phyloP scores from a whole-genome alignment of 2,888 invertebrate genomes.

The Villa cingulata region DNA sequence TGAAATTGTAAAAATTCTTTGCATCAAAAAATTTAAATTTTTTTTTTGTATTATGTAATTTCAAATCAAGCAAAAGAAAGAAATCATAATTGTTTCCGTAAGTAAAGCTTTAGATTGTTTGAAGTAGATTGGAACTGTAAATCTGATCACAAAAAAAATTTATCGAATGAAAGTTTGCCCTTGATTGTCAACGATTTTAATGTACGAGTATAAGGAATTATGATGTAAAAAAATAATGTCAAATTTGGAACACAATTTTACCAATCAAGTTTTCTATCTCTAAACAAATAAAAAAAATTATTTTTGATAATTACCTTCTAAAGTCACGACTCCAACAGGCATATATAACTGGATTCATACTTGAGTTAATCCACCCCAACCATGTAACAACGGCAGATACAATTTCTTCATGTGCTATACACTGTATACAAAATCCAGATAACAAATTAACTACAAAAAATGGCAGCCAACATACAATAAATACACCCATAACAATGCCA shows the following conservation, averaged over 20 bases:
- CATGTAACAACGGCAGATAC: conserved; percentile 82
- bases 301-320: conserved; percentile 56
- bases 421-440: conserved; percentile 76
- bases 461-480: conserved; percentile 94
- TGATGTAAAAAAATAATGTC: not conserved
- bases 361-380: conserved; percentile 92
- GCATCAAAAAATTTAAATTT: no score
- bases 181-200: no score
- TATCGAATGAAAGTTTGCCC: no score
- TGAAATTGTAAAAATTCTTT: no score
- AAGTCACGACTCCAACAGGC: conserved; percentile 98
- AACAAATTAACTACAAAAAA: conserved; percentile 91
- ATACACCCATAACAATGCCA: conserved; percentile 94
- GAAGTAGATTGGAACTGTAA: no score
- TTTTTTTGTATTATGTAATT: no score
- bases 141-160: no score
- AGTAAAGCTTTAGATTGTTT: no score
- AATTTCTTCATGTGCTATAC: conserved; percentile 77
- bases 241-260: no score
- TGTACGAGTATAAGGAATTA: not conserved
- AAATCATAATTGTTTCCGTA: no score
- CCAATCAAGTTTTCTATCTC: no score
- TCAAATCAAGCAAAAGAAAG: no score
- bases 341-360: conserved; percentile 95
- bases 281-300: not conserved